Conservation (phyloP, 2,888 invertebrate genomes). For the Noctua janthe region DNA sequence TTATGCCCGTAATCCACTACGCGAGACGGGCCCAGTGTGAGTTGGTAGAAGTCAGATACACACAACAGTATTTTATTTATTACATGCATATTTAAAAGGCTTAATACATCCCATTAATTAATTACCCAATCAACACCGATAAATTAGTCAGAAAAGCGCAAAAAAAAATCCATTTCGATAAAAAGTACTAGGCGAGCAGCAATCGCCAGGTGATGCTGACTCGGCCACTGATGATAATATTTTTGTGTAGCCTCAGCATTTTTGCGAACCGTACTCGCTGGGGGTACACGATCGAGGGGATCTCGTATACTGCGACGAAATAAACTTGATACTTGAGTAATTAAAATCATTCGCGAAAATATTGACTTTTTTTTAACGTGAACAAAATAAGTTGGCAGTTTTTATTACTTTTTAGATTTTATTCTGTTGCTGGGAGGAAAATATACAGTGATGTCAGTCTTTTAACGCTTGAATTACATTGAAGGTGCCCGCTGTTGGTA, state of each 20-base stretch:
- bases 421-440: background rate
- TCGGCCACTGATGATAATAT: slow-evolving; percentile 68
- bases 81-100: background rate
- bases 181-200: slow-evolving; percentile 49
- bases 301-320: slow-evolving; percentile 60
- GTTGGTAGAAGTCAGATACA: background rate
- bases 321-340: slow-evolving; percentile 71
- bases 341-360: slow-evolving; percentile 45
- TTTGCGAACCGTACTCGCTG: slow-evolving; percentile 74
- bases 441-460: background rate
- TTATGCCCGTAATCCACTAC: background rate
- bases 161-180: slow-evolving; percentile 16
- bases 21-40: background rate
- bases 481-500: background rate
- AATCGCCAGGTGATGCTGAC: slow-evolving; percentile 59
- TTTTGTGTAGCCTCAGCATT: slow-evolving; percentile 73
- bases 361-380: background rate
- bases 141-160: background rate
- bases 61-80: background rate
- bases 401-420: background rate
- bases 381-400: background rate
- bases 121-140: background rate
- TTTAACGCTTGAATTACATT: background rate
- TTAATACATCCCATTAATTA: slow-evolving; percentile 11
- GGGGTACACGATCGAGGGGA: slow-evolving; percentile 72